Conservation (phyloP, 2,888 invertebrate species). For the Abscondita cerata region DNA sequence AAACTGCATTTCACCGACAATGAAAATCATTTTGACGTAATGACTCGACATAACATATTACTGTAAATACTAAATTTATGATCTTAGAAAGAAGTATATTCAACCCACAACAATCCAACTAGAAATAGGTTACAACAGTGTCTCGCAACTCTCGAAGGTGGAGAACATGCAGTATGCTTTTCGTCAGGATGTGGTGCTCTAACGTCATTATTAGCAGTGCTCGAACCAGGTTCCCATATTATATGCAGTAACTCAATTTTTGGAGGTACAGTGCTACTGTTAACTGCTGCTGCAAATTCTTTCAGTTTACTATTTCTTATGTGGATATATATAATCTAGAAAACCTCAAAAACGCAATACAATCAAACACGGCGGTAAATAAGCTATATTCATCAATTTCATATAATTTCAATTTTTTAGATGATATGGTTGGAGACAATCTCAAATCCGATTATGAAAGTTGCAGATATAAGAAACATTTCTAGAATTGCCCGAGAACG, state of each 20-base stretch:
- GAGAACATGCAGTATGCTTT: too few species aligned
- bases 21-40: too few species aligned
- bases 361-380: background rate
- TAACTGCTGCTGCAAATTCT: background rate
- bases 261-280: background rate
- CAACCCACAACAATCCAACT: background rate
- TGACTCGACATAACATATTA: too few species aligned
- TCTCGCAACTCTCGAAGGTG: background rate
- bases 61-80: too few species aligned
- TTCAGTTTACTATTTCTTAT: background rate
- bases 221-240: background rate
- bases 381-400: background rate
- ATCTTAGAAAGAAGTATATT: too few species aligned
- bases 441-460: slow-evolving; percentile 91
- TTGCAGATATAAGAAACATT: slow-evolving; percentile 82
- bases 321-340: too few species aligned
- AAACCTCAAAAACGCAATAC: background rate
- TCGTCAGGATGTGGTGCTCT: background rate
- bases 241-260: background rate
- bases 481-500: slow-evolving; percentile 66
- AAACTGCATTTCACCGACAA: too few species aligned
- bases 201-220: background rate
- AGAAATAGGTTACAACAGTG: background rate
- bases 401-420: slow-evolving; percentile 56
- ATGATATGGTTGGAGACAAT: slow-evolving; percentile 95